A percentile compares a stretch with the other conserved stretches of the same genome.
Evolutionary conservation across 2,888 invertebrate species (phyloP).

Genomic region (Kuschelorhynchus macadamiae): DNA sequence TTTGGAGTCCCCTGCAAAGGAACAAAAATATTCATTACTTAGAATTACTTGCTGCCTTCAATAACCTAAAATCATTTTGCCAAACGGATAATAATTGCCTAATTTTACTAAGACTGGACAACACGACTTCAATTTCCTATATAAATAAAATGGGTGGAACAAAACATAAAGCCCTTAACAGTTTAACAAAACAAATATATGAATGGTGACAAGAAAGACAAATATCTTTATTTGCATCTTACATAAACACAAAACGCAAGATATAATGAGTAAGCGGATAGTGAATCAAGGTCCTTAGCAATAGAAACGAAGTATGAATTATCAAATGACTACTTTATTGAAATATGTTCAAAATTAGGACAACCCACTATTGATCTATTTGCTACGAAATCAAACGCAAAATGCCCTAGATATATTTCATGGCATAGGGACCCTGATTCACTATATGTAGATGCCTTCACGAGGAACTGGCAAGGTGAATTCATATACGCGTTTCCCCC

Average conservation of each 20-base stretch:
- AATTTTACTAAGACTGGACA: conserved; percentile 32
- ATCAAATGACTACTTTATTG: neutral
- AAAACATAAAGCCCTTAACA: conserved; percentile 44
- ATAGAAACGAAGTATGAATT: conserved; percentile 26
- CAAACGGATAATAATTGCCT: neutral
- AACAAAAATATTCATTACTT: no score
- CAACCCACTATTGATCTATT: conserved; percentile 36
- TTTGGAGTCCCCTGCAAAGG: conserved; percentile 1
- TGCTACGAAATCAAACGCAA: conserved; percentile 30
- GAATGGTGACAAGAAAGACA: conserved; percentile 26
- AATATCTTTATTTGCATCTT: conserved; percentile 21
- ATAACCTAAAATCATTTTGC: neutral
- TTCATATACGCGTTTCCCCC: conserved; percentile 41
- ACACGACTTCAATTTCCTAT: conserved; percentile 22
- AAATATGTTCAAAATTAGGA: conserved; percentile 13
- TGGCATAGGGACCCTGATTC: conserved; percentile 32
- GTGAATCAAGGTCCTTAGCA: conserved; percentile 12
- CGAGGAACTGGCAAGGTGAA: conserved; percentile 6
- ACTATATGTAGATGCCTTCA: conserved; percentile 24
- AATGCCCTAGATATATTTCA: conserved; percentile 36
- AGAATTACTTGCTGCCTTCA: conserved; percentile 7
- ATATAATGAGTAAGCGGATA: conserved; percentile 27
- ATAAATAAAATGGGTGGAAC: conserved; percentile 41
- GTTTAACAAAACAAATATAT: conserved; percentile 51
- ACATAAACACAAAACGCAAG: conserved; percentile 20